phyloP scores from a whole-genome alignment of 2,113 vertebrate species.

The Pardalotus punctatus region DNA sequence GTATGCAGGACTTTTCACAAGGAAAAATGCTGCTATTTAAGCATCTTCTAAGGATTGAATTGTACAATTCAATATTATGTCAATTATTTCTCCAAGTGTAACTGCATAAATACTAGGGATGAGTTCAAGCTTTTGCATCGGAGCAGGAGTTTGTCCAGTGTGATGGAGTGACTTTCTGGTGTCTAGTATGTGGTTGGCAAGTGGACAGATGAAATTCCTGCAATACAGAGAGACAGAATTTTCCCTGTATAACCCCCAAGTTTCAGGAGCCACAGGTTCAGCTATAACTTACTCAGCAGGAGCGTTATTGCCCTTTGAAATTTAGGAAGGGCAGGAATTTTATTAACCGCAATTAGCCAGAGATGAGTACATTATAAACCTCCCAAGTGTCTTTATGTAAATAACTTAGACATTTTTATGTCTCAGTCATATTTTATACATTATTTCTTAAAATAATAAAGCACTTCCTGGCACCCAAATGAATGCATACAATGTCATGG shows the following conservation, averaged over 20 bases:
- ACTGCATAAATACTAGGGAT: not conserved
- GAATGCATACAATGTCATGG: not conserved
- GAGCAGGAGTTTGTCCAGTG: not conserved
- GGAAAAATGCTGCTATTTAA: not conserved
- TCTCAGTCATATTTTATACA: not conserved
- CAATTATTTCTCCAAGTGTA: not conserved
- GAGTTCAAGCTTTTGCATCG: not conserved
- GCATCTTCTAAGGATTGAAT: not conserved
- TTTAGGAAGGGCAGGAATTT: not conserved
- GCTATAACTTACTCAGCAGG: not conserved
- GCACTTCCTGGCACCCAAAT: not conserved
- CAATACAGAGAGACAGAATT: not conserved
- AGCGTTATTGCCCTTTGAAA: not conserved
- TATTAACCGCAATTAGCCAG: not conserved
- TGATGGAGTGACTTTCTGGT: not conserved
- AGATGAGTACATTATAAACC: not conserved
- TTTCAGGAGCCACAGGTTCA: not conserved
- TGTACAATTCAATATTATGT: not conserved
- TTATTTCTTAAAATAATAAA: not conserved
- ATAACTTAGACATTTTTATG: not conserved
- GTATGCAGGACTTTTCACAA: not conserved
- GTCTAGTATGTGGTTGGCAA: not conserved
- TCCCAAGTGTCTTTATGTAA: not conserved
- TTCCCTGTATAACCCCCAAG: not conserved
- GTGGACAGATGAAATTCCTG: not conserved